These are phyloP conservation scores for Hemistola chrysoprasaria DNA, from an alignment of 2,888 invertebrate genomes.

Conservation along the genomic window DNA sequence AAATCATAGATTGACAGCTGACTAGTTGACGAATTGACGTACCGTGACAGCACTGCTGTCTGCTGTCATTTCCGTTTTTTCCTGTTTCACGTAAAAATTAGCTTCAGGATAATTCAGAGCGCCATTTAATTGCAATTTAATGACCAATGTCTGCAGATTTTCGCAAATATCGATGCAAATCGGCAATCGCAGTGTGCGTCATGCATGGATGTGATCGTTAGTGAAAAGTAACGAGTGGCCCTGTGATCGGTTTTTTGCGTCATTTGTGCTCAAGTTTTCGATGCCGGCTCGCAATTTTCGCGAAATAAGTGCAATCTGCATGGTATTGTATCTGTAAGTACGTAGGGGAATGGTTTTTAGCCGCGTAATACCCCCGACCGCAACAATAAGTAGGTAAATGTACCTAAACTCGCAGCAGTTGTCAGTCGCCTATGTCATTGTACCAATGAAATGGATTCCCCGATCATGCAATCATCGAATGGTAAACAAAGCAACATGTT, in stretches of 20 bases:
- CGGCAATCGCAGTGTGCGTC: constrained; percentile 46
- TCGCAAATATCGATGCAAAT: constrained; percentile 58
- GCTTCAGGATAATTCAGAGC: constrained; percentile 75
- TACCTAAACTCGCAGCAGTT: too few relatives aligned
- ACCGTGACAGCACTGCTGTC: too few relatives aligned
- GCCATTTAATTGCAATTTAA: constrained; percentile 78
- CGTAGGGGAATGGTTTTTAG: constrained; percentile 10
- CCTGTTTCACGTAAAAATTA: constrained; percentile 75
- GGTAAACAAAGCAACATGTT: constrained; percentile 70
- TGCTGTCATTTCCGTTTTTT: constrained; percentile 76
- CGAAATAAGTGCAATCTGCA: constrained; percentile 51
- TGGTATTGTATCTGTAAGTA: constrained; percentile 49
- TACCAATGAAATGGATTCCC: constrained; percentile 24
- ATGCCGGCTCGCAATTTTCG: constrained; percentile 64
- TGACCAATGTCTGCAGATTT: constrained; percentile 61
- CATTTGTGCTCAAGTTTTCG: constrained; percentile 46
- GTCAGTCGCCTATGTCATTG: constrained; percentile 24
- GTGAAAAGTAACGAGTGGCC: constrained; percentile 36
- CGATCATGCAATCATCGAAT: constrained; percentile 37
- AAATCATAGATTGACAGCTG: constrained; percentile 63
- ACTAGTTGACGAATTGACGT: too few relatives aligned
- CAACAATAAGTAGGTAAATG: too few relatives aligned
- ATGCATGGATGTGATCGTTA: constrained; percentile 46
- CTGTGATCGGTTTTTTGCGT: constrained; percentile 44
- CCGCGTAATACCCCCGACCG: constrained; percentile 22